A percentile compares a stretch with the other conserved stretches of the same genome.
These are phyloP conservation scores for Selenia dentaria DNA, from an alignment of 2,888 invertebrate species.

Conservation along the genomic window DNA sequence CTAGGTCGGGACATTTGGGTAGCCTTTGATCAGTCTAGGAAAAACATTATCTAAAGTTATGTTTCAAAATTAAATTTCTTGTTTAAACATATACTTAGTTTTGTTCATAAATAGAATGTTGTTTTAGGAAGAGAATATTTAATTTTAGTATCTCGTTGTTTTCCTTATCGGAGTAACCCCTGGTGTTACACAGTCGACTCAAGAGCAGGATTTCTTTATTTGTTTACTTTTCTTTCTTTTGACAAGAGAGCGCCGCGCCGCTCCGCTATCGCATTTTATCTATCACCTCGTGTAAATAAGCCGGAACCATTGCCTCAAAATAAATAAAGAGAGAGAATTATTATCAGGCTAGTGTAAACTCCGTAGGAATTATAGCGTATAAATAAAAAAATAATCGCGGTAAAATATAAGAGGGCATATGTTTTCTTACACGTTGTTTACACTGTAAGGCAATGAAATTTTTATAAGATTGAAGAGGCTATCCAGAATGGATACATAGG, in stretches of 20 bases:
- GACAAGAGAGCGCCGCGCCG: constrained; percentile 60
- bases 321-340: constrained; percentile 73
- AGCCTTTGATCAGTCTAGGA: constrained; percentile 14
- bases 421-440: constrained; percentile 37
- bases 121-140: constrained; percentile 7
- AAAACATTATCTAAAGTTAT: constrained; percentile 13
- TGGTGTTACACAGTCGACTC: constrained; percentile 65
- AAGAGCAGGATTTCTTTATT: constrained; percentile 63
- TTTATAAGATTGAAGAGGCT: constrained; percentile 36
- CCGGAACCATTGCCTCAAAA: constrained; percentile 64
- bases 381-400: constrained; percentile 59
- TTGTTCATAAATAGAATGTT: no score
- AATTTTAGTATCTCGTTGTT: constrained; percentile 48
- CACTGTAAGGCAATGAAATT: constrained; percentile 32
- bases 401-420: constrained; percentile 39
- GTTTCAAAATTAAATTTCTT: constrained; percentile 3
- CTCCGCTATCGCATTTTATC: constrained; percentile 72
- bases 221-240: constrained; percentile 68
- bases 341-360: constrained; percentile 69
- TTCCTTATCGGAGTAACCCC: constrained; percentile 61
- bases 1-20: no score
- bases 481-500: constrained; percentile 21
- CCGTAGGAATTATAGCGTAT: constrained; percentile 61
- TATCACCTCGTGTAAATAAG: constrained; percentile 74
- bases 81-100: constrained; percentile 1